phyloP scores from a whole-genome alignment of 1,140 invertebrate genomes.

The Sycobia sp. region DNA sequence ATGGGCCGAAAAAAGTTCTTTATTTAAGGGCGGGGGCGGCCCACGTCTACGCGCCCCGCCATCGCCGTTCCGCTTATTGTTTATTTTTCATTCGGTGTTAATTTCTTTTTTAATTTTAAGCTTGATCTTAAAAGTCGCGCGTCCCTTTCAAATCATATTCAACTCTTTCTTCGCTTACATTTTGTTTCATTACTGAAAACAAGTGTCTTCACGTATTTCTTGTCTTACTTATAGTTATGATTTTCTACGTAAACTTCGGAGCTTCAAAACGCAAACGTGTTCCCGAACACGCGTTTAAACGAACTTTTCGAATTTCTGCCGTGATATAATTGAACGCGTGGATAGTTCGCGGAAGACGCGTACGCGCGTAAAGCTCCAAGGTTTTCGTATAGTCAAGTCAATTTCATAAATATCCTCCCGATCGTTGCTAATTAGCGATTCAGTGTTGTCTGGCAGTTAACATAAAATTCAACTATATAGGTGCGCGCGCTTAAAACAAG shows the following conservation, averaged over 20 bases:
- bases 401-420: constrained; percentile 44
- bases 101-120: constrained; percentile 32
- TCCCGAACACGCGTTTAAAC: too few relatives aligned
- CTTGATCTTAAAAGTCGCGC: constrained; percentile 54
- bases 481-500: not conserved
- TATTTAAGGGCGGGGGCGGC: constrained; percentile 60
- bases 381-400: constrained; percentile 11
- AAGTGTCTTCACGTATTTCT: too few relatives aligned
- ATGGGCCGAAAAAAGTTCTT: constrained; percentile 58
- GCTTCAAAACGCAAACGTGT: constrained; percentile 11
- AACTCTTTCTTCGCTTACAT: constrained; percentile 28
- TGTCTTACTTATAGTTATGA: too few relatives aligned
- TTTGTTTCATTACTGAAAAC: too few relatives aligned
- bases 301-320: too few relatives aligned
- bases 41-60: constrained; percentile 62
- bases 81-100: constrained; percentile 26
- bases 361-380: too few relatives aligned
- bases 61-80: constrained; percentile 52
- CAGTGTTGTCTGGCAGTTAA: constrained; percentile 20
- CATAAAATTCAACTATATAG: constrained; percentile 33
- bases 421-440: constrained; percentile 8
- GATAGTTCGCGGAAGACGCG: too few relatives aligned
- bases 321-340: too few relatives aligned
- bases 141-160: constrained; percentile 47
- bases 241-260: constrained; percentile 5